A percentile compares a stretch with the other conserved stretches of the same genome.
Evolutionary conservation across 2,113 vertebrate genomes (phyloP).

Genomic region (Chauna torquata): DNA sequence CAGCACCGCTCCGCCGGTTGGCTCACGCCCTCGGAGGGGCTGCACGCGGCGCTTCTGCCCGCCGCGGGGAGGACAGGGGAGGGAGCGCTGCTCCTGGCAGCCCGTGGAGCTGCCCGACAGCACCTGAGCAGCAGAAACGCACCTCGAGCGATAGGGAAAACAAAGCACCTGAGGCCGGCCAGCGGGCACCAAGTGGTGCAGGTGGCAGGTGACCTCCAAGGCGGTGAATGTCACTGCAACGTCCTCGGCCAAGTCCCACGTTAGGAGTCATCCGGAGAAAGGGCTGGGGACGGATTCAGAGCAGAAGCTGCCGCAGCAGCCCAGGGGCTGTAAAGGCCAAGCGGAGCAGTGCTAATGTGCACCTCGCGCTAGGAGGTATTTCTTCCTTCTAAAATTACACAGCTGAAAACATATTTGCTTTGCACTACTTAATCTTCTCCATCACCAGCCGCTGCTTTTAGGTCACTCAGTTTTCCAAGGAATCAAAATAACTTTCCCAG

Average conservation of each 20-base stretch:
- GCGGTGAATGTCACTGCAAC: accelerated
- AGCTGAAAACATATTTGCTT: slow-evolving; percentile 64
- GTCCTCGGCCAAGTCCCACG: accelerated
- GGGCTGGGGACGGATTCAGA: accelerated
- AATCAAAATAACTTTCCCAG: slow-evolving; percentile 42
- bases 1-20: too few species aligned
- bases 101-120: too few species aligned
- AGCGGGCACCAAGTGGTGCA: too few species aligned
- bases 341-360: neutral
- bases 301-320: neutral
- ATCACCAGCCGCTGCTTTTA: slow-evolving; percentile 53
- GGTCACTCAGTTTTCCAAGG: slow-evolving; percentile 66
- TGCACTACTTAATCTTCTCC: slow-evolving; percentile 65
- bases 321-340: neutral
- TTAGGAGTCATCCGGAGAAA: accelerated
- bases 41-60: too few species aligned
- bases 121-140: neutral
- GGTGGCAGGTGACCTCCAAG: neutral
- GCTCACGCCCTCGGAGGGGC: too few species aligned
- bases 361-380: neutral
- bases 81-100: too few species aligned
- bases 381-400: neutral
- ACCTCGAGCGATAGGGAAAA: neutral
- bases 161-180: neutral
- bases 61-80: too few species aligned